Evolutionary conservation across 2,888 invertebrate genomes (phyloP), one percentile per base, ranked within the genome.

Genomic region (Sabatieria punctata): DNA sequence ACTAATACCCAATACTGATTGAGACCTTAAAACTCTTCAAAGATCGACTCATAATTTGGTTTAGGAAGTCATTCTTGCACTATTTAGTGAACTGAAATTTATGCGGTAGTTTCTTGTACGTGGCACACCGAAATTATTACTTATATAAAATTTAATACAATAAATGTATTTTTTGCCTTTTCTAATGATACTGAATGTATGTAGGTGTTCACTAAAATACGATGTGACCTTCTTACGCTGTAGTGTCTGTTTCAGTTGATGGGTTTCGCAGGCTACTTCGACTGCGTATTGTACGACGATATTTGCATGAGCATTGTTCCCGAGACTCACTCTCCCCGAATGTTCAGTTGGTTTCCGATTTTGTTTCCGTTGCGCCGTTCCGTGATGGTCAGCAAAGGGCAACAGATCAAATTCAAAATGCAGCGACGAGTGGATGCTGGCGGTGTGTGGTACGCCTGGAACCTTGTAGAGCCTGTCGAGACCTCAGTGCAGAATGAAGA

Each of bases 291-390:
- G 18, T 93, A 83, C 68, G 81, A 80, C 51, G 77, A 84, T 59
- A 77, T 89, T 47, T 77, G 71, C 57, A 71, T 97, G 41, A 93
- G 93, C 64, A 66, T 65, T 65, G 63, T 51, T 58, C 93, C 95
- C 1, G 74, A 76, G 40, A 83, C 83, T 1, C 84, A 86, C 65
- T 85, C 89, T 21, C 74, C 75, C 1, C 85, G 84, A 56, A 86
- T 97, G 86, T 82, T 88, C 60, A 88, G 88, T 51, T 97, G 97
- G 97, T 97, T 95, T 67, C 91, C 95, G 4, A 83, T 91, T 53
- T 82, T 82, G 58, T 88, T 95, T 64, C 93, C 95, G 18, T 52
- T 64, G 6, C 36, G 60, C 8, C 37, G 51, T n/a, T 50, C 54
- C n/a, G 47, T 57, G 6, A 42, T 54, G 23, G 52, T 59, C n/a